phyloP scores from a whole-genome alignment of 2,797 vertebrate genomes.

The Anabacerthia variegaticeps region DNA sequence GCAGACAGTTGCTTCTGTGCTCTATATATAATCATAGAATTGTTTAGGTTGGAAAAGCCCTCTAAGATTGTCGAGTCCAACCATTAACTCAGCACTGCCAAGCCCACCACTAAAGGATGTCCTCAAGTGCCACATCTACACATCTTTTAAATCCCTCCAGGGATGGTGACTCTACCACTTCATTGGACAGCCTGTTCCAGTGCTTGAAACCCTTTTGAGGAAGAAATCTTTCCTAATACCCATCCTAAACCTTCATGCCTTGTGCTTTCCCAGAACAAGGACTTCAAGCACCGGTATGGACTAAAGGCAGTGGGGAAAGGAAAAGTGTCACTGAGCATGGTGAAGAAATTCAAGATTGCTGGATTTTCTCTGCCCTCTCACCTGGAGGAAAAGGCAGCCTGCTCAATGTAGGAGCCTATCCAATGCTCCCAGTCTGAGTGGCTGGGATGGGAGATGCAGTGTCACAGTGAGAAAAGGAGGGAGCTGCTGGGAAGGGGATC shows the following conservation, averaged over 20 bases:
- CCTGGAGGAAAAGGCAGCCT: background rate
- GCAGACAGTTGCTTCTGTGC: background rate
- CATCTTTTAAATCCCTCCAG: background rate
- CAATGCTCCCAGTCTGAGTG: background rate
- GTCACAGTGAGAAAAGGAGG: background rate
- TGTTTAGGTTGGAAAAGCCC: background rate
- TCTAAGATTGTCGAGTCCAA: accelerated
- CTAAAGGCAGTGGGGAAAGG: background rate
- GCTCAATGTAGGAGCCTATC: background rate
- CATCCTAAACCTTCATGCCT: background rate
- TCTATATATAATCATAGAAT: background rate
- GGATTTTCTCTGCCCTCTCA: background rate
- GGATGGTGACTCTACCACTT: background rate
- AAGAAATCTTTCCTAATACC: background rate
- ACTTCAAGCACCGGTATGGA: background rate
- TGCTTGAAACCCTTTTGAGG: background rate
- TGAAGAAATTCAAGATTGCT: background rate
- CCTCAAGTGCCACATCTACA: background rate
- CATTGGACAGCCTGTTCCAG: background rate
- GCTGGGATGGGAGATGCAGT: background rate
- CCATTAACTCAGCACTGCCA: background rate
- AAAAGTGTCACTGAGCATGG: background rate
- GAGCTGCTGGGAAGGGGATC: background rate
- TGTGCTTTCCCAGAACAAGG: conserved; percentile 7
- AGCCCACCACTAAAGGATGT: background rate